Conservation (phyloP, 2,113 vertebrate species). For the Upupa epops region DNA sequence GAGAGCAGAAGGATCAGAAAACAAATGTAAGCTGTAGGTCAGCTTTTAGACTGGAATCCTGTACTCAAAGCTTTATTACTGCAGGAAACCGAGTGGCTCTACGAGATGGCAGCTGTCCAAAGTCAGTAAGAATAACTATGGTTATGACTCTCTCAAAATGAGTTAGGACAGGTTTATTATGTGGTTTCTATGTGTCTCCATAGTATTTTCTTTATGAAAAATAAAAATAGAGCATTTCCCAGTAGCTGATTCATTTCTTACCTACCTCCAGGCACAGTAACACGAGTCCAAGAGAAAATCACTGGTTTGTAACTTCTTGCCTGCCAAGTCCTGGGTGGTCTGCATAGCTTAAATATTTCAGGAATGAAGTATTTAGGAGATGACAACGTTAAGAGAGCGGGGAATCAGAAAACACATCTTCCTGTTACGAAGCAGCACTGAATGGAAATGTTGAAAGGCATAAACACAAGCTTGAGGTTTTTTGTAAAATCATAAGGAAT, state of each 20-base stretch:
- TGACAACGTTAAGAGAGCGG: background rate
- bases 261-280: background rate
- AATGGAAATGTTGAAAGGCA: background rate
- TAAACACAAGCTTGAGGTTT: background rate
- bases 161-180: background rate
- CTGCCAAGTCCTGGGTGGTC: slow-evolving; percentile 44
- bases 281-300: background rate
- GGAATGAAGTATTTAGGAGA: slow-evolving; percentile 5
- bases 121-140: background rate
- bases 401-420: slow-evolving; percentile 10
- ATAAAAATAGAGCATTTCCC: background rate
- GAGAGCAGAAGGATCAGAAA: background rate
- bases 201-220: background rate
- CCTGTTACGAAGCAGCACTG: background rate
- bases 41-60: background rate
- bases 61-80: background rate
- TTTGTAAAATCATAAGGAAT: too few relatives aligned
- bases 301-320: background rate
- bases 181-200: background rate
- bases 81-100: background rate
- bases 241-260: background rate
- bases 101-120: background rate
- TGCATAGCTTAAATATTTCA: slow-evolving; percentile 36
- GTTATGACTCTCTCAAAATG: background rate
- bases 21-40: background rate